These are phyloP conservation scores for Copsychus sechellarum DNA, from an alignment of 2,113 vertebrate species.

Conservation along the genomic window DNA sequence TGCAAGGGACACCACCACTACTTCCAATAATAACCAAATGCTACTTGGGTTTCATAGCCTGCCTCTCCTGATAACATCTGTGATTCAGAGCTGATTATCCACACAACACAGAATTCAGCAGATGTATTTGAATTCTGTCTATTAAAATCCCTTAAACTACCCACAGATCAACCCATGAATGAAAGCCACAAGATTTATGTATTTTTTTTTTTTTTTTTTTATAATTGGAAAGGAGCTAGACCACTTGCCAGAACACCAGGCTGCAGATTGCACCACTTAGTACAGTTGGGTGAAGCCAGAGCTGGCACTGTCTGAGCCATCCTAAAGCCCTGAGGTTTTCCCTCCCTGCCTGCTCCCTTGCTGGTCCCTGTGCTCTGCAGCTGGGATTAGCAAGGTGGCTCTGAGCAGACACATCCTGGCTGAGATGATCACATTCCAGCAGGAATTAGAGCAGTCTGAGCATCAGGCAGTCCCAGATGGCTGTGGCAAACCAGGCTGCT, in stretches of 20 bases:
- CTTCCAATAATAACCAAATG: constrained; percentile 20
- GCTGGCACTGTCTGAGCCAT: accelerated
- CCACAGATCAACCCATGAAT: not conserved
- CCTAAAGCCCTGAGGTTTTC: not conserved
- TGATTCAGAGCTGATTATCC: constrained; percentile 11
- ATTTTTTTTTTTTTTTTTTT: no score
- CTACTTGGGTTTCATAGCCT: not conserved
- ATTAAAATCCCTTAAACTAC: not conserved
- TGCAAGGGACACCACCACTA: not conserved
- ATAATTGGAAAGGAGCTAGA: not conserved
- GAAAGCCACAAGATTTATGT: not conserved
- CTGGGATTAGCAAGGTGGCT: not conserved
- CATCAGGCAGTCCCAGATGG: not conserved
- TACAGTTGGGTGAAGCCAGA: not conserved
- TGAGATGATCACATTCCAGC: not conserved
- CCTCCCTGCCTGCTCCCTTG: accelerated
- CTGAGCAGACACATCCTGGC: not conserved
- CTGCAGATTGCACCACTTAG: not conserved
- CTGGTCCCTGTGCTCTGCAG: not conserved
- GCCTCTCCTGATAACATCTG: constrained; percentile 20
- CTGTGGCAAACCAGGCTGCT: not conserved
- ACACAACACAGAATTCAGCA: constrained; percentile 21
- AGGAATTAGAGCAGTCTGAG: not conserved
- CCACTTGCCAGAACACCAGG: not conserved
- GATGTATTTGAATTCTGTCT: not conserved